These are phyloP conservation scores for Akabosia matsudoensis DNA, from an alignment of 1,140 invertebrate species.

Conservation along the genomic window DNA sequence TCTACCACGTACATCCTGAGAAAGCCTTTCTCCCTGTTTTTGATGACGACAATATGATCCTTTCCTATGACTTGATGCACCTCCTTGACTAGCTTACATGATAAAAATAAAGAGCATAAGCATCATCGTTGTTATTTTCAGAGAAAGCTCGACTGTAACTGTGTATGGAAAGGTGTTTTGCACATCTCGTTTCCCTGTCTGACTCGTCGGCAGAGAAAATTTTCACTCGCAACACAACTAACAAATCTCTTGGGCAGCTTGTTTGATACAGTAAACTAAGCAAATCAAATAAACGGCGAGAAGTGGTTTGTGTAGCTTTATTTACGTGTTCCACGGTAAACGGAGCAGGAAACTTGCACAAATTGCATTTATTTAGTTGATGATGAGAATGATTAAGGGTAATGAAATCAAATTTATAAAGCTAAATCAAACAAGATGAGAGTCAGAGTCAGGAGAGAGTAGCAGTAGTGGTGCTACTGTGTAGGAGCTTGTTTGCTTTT, in stretches of 20 bases:
- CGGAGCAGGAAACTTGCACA: conserved; percentile 13
- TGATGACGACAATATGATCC: neutral
- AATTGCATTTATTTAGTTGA: conserved; percentile 23
- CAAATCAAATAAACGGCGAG: neutral
- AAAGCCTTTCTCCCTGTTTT: neutral
- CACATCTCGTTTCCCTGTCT: neutral
- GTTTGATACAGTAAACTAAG: neutral
- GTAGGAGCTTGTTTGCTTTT: no score
- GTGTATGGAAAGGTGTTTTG: neutral
- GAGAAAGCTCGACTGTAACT: neutral
- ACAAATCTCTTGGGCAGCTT: conserved; percentile 16
- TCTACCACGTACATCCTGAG: neutral
- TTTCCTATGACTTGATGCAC: neutral
- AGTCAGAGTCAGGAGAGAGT: neutral
- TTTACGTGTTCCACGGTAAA: neutral
- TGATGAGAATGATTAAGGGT: conserved; percentile 22
- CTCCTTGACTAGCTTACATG: neutral
- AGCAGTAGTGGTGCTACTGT: neutral
- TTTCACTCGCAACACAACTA: neutral
- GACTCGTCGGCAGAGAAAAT: no score
- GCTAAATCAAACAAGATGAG: conserved; percentile 8
- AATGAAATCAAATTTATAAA: conserved; percentile 25
- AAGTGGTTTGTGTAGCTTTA: neutral
- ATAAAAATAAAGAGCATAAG: neutral
- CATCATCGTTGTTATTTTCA: conserved; percentile 16